Evolutionary conservation across 2,797 vertebrate species (phyloP), one percentile per base, ranked within the genome.

Genomic region (Dicrostonyx torquatus): DNA sequence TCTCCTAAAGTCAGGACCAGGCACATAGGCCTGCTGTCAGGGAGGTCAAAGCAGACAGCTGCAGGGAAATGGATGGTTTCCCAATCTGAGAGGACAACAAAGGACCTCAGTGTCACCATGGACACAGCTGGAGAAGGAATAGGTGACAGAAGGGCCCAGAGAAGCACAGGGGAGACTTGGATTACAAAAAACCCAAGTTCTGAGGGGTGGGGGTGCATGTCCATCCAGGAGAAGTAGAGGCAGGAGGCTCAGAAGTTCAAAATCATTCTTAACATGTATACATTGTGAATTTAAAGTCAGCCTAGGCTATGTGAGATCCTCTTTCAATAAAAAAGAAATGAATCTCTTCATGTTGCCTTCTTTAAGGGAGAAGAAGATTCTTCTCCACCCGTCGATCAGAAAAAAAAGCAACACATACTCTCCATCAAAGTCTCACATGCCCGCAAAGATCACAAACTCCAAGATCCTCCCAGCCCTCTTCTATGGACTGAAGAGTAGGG

Each of bases 401-500:
- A 83, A 22, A 22, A 29, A 40, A 58, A 90, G 34, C 50, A 58
- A 76, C 18, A 48, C 37, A 37, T 20, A 8, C 4, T 84, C 12
- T 87, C 64, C 34, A 18, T 1, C 80, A 90, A 62, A 73, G 29
- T 24, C 58, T 37, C 5, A 4, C 1, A 12, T 0, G 68, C 15
- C 2, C 64, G 10, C 26, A 79, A 53, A 84, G 48, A 45, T 43
- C n/a, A 94, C 58, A 24, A 34, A 53, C 66, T 53, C 34, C 20
- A 45, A 62, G 43, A 22, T 87, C 50, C 68, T 55, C 37, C 66
- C 29, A 13, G 5, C 11, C 18, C 26, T 85, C 68, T 40, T 75
- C 8, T 17, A 62, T 1, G 15, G 13, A 66, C 37, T 17, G 48
- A n/a, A 3, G 11, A 11, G 1, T 2, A 1, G 34, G 34, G 48